A percentile compares a stretch with the other conserved stretches of the same genome.
Conservation (phyloP, 2,113 vertebrate species). For the Austrofundulus limnaeus region DNA sequence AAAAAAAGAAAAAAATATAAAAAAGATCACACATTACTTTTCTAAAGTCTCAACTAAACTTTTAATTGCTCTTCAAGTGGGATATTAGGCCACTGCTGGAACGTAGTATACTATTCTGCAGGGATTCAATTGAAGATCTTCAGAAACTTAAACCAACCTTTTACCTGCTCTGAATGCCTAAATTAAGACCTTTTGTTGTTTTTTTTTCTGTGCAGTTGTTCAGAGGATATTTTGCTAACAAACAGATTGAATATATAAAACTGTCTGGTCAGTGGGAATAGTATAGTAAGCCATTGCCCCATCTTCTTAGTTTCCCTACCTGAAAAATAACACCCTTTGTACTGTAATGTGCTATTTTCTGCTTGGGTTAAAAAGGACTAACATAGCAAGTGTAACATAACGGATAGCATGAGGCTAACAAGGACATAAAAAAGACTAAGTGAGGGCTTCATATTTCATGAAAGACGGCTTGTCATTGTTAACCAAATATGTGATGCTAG, state of each 20-base stretch:
- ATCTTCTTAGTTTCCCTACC: neutral
- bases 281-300: too few species aligned
- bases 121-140: conserved; percentile 68
- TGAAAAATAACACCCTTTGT: conserved; percentile 60
- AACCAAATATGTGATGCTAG: conserved; percentile 5
- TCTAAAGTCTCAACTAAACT: conserved; percentile 77
- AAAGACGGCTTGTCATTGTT: conserved; percentile 13
- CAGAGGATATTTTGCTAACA: too few species aligned
- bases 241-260: too few species aligned
- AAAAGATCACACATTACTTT: conserved; percentile 73
- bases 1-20: conserved; percentile 21
- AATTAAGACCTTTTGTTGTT: too few species aligned
- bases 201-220: too few species aligned
- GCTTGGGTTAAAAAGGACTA: conserved; percentile 27
- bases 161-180: conserved; percentile 71
- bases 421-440: conserved; percentile 13
- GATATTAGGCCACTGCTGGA: conserved; percentile 77
- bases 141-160: conserved; percentile 69
- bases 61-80: conserved; percentile 82
- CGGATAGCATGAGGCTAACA: conserved; percentile 20
- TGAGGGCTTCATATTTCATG: conserved; percentile 27
- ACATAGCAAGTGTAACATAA: conserved; percentile 23
- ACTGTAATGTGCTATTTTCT: conserved; percentile 25
- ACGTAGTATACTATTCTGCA: conserved; percentile 74
- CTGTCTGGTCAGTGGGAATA: too few species aligned